Percentiles rank a stretch among this genome's conserved stretches.
phyloP scores from a whole-genome alignment of 2,888 invertebrate species.

The Diarsia dahlii region DNA sequence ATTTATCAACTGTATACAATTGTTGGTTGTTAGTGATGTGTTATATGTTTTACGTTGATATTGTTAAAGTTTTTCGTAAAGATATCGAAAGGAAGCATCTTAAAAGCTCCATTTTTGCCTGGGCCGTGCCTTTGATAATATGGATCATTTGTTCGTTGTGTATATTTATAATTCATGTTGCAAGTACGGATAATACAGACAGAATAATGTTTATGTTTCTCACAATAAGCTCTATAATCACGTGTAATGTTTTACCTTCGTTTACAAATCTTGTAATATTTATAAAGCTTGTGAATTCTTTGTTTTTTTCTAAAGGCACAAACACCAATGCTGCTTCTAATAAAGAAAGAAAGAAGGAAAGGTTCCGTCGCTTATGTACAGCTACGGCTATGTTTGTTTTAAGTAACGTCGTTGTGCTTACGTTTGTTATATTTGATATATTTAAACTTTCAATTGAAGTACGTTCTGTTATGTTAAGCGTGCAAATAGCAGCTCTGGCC shows the following conservation, averaged over 20 bases:
- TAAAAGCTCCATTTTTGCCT: slow-evolving; percentile 24
- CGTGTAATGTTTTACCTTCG: slow-evolving; percentile 5
- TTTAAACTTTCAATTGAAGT: slow-evolving; percentile 12
- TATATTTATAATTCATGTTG: neutral
- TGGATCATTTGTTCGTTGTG: neutral
- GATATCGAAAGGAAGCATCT: slow-evolving; percentile 4
- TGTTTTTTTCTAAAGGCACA: slow-evolving; percentile 5
- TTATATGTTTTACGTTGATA: slow-evolving; percentile 29
- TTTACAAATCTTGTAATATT: slow-evolving; percentile 15
- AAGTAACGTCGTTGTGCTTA: slow-evolving; percentile 13
- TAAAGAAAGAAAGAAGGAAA: slow-evolving; percentile 11
- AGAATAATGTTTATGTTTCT: neutral
- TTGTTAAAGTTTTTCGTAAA: slow-evolving; percentile 30
- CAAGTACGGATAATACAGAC: neutral
- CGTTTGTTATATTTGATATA: slow-evolving; percentile 28
- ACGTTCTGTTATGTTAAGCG: slow-evolving; percentile 11
- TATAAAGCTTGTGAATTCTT: slow-evolving; percentile 11
- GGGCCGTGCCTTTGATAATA: slow-evolving; percentile 5
- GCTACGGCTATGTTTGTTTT: slow-evolving; percentile 19
- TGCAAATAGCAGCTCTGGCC: slow-evolving; percentile 22
- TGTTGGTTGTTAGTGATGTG: slow-evolving; percentile 27
- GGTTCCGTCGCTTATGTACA: slow-evolving; percentile 2
- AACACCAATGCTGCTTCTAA: neutral
- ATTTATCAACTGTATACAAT: slow-evolving; percentile 18
- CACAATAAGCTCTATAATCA: neutral